Conservation (phyloP, 1,140 invertebrate species). For the Littorina saxatilis region DNA sequence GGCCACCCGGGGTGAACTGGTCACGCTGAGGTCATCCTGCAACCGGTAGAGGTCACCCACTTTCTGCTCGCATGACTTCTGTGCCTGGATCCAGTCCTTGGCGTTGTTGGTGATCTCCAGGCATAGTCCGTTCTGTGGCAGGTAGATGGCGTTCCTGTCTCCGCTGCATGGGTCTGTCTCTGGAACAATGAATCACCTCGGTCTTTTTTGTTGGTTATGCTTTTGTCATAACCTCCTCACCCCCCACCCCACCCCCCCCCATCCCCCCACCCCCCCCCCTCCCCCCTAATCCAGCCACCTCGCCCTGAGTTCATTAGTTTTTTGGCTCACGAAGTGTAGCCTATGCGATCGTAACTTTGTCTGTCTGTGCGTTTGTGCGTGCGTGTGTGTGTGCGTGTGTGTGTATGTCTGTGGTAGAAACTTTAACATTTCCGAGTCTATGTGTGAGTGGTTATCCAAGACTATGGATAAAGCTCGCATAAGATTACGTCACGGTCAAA, state of each 20-base stretch:
- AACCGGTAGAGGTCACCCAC: constrained; percentile 43
- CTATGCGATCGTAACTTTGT: too few species aligned
- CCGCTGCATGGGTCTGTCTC: constrained; percentile 13
- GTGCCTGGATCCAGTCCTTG: constrained; percentile 39
- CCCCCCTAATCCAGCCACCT: background rate
- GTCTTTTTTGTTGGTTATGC: background rate
- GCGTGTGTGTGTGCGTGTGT: too few species aligned
- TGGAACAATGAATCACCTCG: background rate
- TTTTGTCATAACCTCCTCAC: background rate
- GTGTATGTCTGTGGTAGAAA: too few species aligned
- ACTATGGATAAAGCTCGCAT: too few species aligned
- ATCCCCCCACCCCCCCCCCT: too few species aligned
- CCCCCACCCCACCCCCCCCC: too few species aligned
- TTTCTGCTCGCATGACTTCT: constrained; percentile 24
- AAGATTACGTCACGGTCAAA: too few species aligned
- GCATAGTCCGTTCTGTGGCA: constrained; percentile 38
- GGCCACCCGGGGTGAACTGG: background rate
- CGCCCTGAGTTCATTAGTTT: too few species aligned
- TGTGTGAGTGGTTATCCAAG: too few species aligned
- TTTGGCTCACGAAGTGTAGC: too few species aligned
- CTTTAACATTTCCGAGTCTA: too few species aligned
- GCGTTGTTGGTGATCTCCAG: constrained; percentile 35
- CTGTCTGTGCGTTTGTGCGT: too few species aligned
- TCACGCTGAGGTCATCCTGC: background rate
- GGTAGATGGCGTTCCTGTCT: constrained; percentile 28